These are phyloP conservation scores for Acrocyrtus sp. DNA, from an alignment of 2,888 invertebrate genomes.

Conservation along the genomic window DNA sequence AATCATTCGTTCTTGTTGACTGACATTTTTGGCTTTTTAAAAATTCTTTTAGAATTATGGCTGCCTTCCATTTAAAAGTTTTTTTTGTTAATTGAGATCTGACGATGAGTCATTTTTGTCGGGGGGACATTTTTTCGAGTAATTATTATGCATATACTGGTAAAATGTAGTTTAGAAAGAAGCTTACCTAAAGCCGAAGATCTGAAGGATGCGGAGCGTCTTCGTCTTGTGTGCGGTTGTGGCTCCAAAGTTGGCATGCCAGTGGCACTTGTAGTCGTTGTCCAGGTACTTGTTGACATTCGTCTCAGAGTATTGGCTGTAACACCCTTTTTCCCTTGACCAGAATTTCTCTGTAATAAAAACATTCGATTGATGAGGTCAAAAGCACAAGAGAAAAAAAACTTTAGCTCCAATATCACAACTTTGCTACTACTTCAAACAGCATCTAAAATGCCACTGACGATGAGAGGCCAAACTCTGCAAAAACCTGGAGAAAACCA, in stretches of 20 bases:
- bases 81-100: no score
- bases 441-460: not conserved
- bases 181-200: conserved; percentile 65
- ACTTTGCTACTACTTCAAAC: not conserved
- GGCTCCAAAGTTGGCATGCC: conserved; percentile 73
- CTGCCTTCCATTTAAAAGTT: no score
- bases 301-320: conserved; percentile 66
- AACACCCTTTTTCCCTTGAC: conserved; percentile 60
- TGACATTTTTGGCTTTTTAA: no score
- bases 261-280: conserved; percentile 69
- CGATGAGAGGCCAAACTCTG: not conserved
- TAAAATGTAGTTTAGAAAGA: no score
- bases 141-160: no score
- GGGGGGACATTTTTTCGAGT: no score
- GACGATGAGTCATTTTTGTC: no score
- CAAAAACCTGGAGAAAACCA: not conserved
- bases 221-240: conserved; percentile 67
- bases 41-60: no score
- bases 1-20: no score
- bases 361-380: not conserved
- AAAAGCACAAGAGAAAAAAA: not conserved
- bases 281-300: conserved; percentile 69
- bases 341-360: conserved; percentile 54
- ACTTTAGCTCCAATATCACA: not conserved
- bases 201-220: conserved; percentile 67